These are phyloP conservation scores for Rhogogaster chlorosoma DNA, from an alignment of 2,888 invertebrate species.

Conservation along the genomic window DNA sequence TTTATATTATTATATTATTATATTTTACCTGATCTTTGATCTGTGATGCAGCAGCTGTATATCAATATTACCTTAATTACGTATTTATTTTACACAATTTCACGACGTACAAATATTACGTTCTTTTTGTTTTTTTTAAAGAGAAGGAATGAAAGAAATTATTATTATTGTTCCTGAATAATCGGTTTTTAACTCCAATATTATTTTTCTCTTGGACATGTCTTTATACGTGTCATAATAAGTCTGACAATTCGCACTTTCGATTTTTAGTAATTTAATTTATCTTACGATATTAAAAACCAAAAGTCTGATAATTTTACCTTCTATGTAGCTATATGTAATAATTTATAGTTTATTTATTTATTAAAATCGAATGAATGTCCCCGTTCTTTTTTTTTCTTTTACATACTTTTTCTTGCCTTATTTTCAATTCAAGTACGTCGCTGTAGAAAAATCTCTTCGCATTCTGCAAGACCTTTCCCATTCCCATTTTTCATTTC, in stretches of 20 bases:
- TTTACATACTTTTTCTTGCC: neutral
- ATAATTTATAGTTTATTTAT: neutral
- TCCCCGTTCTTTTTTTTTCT: no score
- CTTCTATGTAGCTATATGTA: neutral
- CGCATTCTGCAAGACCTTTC: neutral
- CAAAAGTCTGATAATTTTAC: slow-evolving; percentile 43
- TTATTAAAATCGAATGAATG: neutral
- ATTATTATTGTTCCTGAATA: neutral
- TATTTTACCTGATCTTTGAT: slow-evolving; percentile 13
- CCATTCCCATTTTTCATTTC: neutral
- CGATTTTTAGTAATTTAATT: neutral
- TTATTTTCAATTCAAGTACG: neutral
- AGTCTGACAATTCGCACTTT: slow-evolving; percentile 9
- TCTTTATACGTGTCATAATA: neutral
- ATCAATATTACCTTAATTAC: neutral
- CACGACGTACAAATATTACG: neutral
- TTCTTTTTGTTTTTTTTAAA: neutral
- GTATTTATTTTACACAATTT: slow-evolving; percentile 15
- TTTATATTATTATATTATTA: neutral
- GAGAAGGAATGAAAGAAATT: neutral
- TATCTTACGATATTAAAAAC: slow-evolving; percentile 7
- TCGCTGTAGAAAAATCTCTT: neutral
- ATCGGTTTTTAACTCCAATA: neutral
- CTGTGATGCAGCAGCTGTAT: slow-evolving; percentile 16
- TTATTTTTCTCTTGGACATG: neutral